Evolutionary conservation across 2,888 invertebrate genomes (phyloP).

Genomic region (Gastrophysa polygoni): DNA sequence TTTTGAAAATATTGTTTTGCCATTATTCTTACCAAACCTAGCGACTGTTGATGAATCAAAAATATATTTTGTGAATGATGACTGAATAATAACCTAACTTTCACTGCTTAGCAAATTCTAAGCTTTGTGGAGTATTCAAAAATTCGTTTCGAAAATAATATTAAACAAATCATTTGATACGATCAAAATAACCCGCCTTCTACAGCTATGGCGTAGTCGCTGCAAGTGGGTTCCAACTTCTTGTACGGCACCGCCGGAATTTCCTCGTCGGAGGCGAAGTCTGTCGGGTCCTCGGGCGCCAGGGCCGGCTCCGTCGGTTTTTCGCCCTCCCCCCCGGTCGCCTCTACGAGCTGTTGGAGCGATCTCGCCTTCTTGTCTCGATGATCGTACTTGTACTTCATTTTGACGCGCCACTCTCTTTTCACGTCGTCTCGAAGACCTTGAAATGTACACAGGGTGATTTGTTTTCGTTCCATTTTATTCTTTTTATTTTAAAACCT

Average conservation of each 20-base stretch:
- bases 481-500: too few relatives aligned
- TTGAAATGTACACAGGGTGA: slow-evolving; percentile 18
- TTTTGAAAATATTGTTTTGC: too few relatives aligned
- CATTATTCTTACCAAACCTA: too few relatives aligned
- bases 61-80: too few relatives aligned
- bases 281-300: slow-evolving; percentile 19
- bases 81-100: too few relatives aligned
- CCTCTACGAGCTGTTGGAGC: slow-evolving; percentile 20
- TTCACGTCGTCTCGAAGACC: slow-evolving; percentile 44
- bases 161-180: too few relatives aligned
- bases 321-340: slow-evolving; percentile 14
- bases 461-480: too few relatives aligned
- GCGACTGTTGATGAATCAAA: too few relatives aligned
- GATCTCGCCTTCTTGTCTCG: slow-evolving; percentile 37
- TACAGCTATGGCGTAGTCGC: slow-evolving; percentile 36
- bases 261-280: slow-evolving; percentile 37
- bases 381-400: slow-evolving; percentile 50
- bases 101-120: too few relatives aligned
- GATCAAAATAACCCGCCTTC: slow-evolving; percentile 36
- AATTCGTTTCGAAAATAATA: too few relatives aligned
- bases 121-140: too few relatives aligned
- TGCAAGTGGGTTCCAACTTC: slow-evolving; percentile 49
- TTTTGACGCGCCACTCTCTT: slow-evolving; percentile 50
- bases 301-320: slow-evolving; percentile 8
- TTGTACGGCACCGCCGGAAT: slow-evolving; percentile 52